Evolutionary conservation across 1,140 invertebrate genomes (phyloP), one percentile per base, ranked within the genome.

Genomic region (Oreohelix idahoensis): DNA sequence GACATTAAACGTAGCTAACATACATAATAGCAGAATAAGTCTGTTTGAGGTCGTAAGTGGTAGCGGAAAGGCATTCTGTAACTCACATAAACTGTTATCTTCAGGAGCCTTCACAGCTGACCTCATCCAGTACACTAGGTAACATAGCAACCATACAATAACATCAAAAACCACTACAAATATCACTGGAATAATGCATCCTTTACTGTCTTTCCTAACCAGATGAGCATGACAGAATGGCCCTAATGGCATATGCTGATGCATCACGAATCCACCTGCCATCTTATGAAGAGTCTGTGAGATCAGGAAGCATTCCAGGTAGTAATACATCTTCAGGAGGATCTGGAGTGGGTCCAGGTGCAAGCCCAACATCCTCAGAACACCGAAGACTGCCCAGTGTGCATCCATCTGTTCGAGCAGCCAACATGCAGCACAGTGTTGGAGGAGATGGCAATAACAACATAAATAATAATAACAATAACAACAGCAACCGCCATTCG

Each of bases 181-280:
- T n/a, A n/a, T n/a, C n/a, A n/a, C n/a, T n/a, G n/a, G n/a, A n/a
- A n/a, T n/a, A n/a, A n/a, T n/a, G n/a, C n/a, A n/a, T n/a, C n/a
- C n/a, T n/a, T n/a, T n/a, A n/a, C n/a, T n/a, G n/a, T 35, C 66
- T 63, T 79, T 51, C 20, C 49, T 32, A 53, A 77, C 35, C 82
- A 79, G 91, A 91, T 82, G 91, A 92, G 66, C 90, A 91, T 83
- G 91, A 92, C 80, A 85, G 91, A 51, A 82, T 92, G 84, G 88
- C 90, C 45, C 84, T 92, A 38, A 92, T 92, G 83, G 90, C 90
- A 2, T 91, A 91, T 84, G 90, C 90, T 36, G 89, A 91, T 81
- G 84, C 85, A n/a, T 85, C 84, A 17, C 82, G 87, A 38, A 85
- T 89, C 23, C 86, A 87, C 36, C 84, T 92, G 17, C 91, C 91